Base-by-base conservation (phyloP, 2,888 invertebrate genomes). In the Augochlorella aurata region DNA sequence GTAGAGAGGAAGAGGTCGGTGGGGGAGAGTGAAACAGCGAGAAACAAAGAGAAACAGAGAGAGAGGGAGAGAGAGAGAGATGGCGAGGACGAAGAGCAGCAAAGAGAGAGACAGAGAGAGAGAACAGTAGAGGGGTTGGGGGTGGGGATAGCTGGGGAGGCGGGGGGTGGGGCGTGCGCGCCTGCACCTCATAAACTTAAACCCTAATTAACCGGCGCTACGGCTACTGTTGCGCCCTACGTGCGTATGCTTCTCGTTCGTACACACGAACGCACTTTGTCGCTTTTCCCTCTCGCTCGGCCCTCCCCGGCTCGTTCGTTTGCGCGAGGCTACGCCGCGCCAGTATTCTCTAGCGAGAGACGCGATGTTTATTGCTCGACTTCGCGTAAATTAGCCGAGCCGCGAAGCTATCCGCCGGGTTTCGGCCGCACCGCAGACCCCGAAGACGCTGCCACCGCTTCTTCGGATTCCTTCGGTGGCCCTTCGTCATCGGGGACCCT, bases 121-220 rank as follows among this genome's bases (percentile, higher is more conserved):
- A 24, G 58, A 10, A 83, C 58, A 58, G 74, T 75, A 77, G 77
- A 78, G 75, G 29, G 29, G 83, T 47, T 79, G 73, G 67, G 78
- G 80, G 80, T 73, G 78, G 80, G 77, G 83, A 70, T 74, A 76
- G 85, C 75, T 72, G 81, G 84, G 73, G 63, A 72, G 79, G 79
- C 45, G 72, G 81, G 84, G 89, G 88, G 90, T 89, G 85, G 88
- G 91, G 88, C 90, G 90, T 91, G 92, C 92, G 92, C 93, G 93
- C 92, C 93, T 93, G 93, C 93, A 93, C 93, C 93, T 93, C 93
- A 93, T 93, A 93, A 93, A 93, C 93, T 93, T 92, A 92, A 93
- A 93, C 93, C 93, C 93, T 93, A 93, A 93, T 93, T 93, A 93
- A 93, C 93, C 93, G 93, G 93, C 93, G 93, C 93, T 93, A 93